Evolutionary conservation across 2,888 invertebrate genomes (phyloP).

Genomic region (Lathronympha strigana): DNA sequence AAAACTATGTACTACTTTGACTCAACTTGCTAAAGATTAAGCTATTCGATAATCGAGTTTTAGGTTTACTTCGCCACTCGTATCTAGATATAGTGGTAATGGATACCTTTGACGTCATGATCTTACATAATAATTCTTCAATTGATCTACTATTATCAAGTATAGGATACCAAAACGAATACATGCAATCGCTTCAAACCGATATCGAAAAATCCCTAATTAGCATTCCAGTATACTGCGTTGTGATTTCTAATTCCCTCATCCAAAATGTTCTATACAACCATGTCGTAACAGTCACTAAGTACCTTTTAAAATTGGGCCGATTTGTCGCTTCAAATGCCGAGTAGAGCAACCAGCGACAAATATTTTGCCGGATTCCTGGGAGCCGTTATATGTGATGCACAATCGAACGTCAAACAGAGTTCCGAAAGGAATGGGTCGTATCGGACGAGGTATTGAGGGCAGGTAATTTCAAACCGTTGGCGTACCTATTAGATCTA

Average conservation of each 20-base stretch:
- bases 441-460: not conserved
- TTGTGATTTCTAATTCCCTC: not conserved
- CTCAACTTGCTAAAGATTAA: too few relatives aligned
- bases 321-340: conserved; percentile 7
- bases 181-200: conserved; percentile 14
- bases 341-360: conserved; percentile 25
- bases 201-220: conserved; percentile 29
- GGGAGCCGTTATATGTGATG: conserved; percentile 23
- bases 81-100: too few relatives aligned
- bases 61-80: too few relatives aligned
- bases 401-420: conserved; percentile 23
- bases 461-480: conserved; percentile 10
- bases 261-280: not conserved
- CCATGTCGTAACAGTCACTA: not conserved
- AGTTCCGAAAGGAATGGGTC: conserved; percentile 25
- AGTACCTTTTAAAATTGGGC: not conserved
- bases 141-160: not conserved
- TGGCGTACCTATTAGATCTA: not conserved
- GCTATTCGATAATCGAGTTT: too few relatives aligned
- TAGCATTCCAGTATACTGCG: conserved; percentile 28
- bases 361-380: conserved; percentile 43
- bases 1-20: too few relatives aligned
- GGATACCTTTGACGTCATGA: too few relatives aligned
- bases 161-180: conserved; percentile 11
- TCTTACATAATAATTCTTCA: not conserved